Percentiles rank a stretch among this genome's conserved stretches.
These are phyloP conservation scores for Homarus gammarus DNA, from an alignment of 2,888 invertebrate species.

Conservation along the genomic window DNA sequence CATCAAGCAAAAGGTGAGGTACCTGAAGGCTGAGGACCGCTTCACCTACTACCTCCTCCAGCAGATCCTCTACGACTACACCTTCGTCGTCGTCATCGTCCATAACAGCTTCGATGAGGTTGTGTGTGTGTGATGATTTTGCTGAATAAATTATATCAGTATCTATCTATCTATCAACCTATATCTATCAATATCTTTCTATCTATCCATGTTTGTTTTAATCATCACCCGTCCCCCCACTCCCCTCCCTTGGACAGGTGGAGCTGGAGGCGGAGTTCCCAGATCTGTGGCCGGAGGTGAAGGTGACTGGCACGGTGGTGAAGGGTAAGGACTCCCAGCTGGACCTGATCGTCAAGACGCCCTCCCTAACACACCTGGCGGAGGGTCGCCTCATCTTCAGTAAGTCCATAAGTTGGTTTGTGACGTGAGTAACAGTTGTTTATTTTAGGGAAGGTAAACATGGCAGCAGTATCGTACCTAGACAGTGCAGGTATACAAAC, in stretches of 20 bases:
- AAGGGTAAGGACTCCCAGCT: slow-evolving; percentile 64
- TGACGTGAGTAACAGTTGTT: background rate
- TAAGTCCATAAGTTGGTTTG: slow-evolving; percentile 14
- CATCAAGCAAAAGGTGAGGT: slow-evolving; percentile 44
- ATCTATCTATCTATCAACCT: too few species aligned
- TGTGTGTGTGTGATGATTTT: background rate
- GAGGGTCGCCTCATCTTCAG: slow-evolving; percentile 50
- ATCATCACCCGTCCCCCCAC: background rate
- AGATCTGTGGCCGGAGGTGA: slow-evolving; percentile 33
- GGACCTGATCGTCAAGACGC: slow-evolving; percentile 37
- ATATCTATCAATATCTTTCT: background rate
- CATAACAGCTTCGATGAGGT: slow-evolving; percentile 56
- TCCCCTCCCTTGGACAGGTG: too few species aligned
- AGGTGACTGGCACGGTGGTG: slow-evolving; percentile 30
- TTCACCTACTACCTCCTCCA: slow-evolving; percentile 30
- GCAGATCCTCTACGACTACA: slow-evolving; percentile 12
- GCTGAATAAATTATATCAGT: background rate
- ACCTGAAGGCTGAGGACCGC: slow-evolving; percentile 28
- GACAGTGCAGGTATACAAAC: too few species aligned
- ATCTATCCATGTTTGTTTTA: too few species aligned
- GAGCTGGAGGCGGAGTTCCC: slow-evolving; percentile 50
- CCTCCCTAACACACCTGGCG: slow-evolving; percentile 46
- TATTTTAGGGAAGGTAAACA: background rate
- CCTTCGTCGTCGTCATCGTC: slow-evolving; percentile 25
- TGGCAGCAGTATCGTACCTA: too few species aligned